phyloP scores from a whole-genome alignment of 2,888 invertebrate genomes.

The Brenthis hecate region DNA sequence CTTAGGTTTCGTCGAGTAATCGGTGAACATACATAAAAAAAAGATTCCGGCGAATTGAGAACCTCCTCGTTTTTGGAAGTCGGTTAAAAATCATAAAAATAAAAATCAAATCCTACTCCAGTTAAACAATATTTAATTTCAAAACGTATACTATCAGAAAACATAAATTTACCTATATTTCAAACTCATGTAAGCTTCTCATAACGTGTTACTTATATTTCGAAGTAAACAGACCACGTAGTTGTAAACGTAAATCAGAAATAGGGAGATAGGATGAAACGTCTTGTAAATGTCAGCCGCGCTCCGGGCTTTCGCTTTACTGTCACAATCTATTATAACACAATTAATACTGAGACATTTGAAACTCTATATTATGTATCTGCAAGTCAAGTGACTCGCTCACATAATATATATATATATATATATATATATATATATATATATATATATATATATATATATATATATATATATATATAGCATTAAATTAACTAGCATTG shows the following conservation, averaged over 20 bases:
- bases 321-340: slow-evolving; percentile 49
- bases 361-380: slow-evolving; percentile 17
- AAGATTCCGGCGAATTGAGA: no score
- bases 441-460: no score
- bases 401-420: neutral
- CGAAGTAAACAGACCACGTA: slow-evolving; percentile 8
- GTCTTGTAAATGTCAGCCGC: slow-evolving; percentile 26
- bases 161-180: neutral
- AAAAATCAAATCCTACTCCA: neutral
- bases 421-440: no score
- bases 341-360: slow-evolving; percentile 46
- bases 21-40: no score
- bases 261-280: slow-evolving; percentile 19
- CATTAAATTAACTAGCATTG: neutral
- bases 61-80: no score
- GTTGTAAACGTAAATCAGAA: slow-evolving; percentile 9
- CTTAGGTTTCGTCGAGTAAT: no score
- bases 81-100: no score
- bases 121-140: neutral
- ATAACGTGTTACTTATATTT: neutral
- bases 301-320: slow-evolving; percentile 28
- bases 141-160: neutral
- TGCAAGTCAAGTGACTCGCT: neutral
- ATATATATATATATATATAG: no score
- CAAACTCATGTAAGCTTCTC: neutral